phyloP scores from a whole-genome alignment of 2,797 vertebrate genomes.

The Tolypeutes matacus region DNA sequence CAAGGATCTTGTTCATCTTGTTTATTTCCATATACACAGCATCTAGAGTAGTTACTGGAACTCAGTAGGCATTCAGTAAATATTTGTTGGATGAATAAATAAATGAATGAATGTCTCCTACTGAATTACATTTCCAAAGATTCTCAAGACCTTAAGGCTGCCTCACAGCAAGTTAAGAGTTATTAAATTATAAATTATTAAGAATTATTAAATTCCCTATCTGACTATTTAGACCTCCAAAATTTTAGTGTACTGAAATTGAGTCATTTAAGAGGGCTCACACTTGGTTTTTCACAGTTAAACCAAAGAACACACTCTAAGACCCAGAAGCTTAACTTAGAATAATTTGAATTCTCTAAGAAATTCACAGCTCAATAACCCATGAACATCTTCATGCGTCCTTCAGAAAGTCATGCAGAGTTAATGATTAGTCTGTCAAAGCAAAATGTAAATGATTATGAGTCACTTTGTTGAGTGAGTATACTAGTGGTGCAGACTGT shows the following conservation, averaged over 20 bases:
- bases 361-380: constrained; percentile 28
- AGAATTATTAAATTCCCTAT: too few species aligned
- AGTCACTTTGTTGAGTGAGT: constrained; percentile 1
- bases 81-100: background rate
- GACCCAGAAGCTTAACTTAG: constrained; percentile 19
- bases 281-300: constrained; percentile 35
- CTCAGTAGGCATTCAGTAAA: background rate
- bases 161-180: background rate
- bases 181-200: too few species aligned
- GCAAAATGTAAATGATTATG: constrained; percentile 67
- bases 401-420: constrained; percentile 61
- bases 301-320: background rate
- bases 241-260: background rate
- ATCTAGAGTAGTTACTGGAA: background rate
- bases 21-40: background rate
- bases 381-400: constrained; percentile 29
- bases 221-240: background rate
- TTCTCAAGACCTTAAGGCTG: background rate
- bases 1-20: background rate
- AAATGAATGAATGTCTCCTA: background rate
- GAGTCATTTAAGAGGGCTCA: background rate
- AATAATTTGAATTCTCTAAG: constrained; percentile 68
- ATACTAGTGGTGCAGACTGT: background rate
- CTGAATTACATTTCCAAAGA: background rate
- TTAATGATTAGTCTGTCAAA: constrained; percentile 61